Evolutionary conservation across 2,888 invertebrate genomes (phyloP).

Genomic region (Lordiphosa fenestrarum): DNA sequence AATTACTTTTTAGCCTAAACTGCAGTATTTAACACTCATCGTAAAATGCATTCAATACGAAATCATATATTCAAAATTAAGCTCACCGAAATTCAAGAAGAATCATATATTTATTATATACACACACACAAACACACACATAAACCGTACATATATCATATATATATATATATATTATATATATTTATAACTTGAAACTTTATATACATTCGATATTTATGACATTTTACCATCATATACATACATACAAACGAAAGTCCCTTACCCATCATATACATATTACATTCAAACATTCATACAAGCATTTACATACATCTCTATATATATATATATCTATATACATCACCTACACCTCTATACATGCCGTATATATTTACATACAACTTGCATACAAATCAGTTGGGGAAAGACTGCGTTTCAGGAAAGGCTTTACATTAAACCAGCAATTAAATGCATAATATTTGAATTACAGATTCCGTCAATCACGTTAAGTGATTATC

Average conservation of each 20-base stretch:
- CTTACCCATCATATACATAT: conserved; percentile 25
- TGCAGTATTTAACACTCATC: conserved; percentile 39
- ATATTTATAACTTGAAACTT: conserved; percentile 43
- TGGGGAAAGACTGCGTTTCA: conserved; percentile 5
- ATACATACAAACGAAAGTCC: conserved; percentile 23
- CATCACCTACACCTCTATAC: background rate
- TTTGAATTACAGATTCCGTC: too few relatives aligned
- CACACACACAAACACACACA: conserved; percentile 42
- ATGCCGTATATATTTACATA: conserved; percentile 33
- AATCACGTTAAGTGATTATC: too few relatives aligned
- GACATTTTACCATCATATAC: conserved; percentile 18
- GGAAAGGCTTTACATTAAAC: background rate
- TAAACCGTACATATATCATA: conserved; percentile 30
- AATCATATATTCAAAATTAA: conserved; percentile 52
- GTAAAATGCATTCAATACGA: conserved; percentile 28
- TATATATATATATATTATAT: conserved; percentile 28
- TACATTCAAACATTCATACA: conserved; percentile 8
- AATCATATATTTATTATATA: conserved; percentile 39
- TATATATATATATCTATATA: conserved; percentile 23
- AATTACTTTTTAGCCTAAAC: conserved; percentile 61
- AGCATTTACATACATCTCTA: conserved; percentile 12
- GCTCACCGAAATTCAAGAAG: conserved; percentile 59
- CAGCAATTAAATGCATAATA: too few relatives aligned
- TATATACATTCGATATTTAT: conserved; percentile 36
- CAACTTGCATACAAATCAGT: conserved; percentile 13